Percentiles rank a stretch among this genome's conserved stretches.
phyloP scores from a whole-genome alignment of 2,888 invertebrate species.

The Metallyticus violacea region DNA sequence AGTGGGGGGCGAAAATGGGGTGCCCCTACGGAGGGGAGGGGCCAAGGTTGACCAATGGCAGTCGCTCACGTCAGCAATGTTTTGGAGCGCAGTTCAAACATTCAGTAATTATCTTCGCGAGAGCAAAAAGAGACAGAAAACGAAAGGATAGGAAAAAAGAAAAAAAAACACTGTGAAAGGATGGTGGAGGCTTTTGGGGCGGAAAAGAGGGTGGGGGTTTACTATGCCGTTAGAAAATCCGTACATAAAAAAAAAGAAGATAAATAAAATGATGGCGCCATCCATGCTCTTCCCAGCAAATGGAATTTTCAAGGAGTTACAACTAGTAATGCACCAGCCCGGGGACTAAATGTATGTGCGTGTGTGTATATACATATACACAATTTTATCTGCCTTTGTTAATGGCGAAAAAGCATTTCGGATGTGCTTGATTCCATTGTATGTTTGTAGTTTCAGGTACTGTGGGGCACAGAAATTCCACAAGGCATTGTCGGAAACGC shows the following conservation, averaged over 20 bases:
- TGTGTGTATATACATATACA: too few species aligned
- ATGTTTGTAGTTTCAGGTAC: background rate
- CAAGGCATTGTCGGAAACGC: background rate
- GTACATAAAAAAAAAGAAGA: background rate
- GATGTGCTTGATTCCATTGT: too few species aligned
- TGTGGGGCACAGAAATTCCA: background rate
- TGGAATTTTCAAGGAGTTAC: background rate
- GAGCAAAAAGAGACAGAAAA: background rate
- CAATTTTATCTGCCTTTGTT: background rate
- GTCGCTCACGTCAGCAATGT: conserved; percentile 1
- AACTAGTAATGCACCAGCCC: background rate
- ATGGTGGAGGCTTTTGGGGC: background rate
- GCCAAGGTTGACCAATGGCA: conserved; percentile 1
- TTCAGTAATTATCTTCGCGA: background rate
- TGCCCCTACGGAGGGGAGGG: background rate
- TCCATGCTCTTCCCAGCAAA: background rate
- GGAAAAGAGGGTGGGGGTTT: background rate
- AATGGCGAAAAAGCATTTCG: background rate
- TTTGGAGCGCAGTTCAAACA: conserved; percentile 17
- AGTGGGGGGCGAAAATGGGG: background rate
- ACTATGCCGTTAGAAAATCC: background rate
- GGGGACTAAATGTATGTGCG: background rate
- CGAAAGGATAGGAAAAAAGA: background rate
- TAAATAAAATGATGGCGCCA: background rate
- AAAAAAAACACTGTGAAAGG: background rate